phyloP scores from a whole-genome alignment of 2,797 vertebrate genomes.

The Rhinichthys osculus region DNA sequence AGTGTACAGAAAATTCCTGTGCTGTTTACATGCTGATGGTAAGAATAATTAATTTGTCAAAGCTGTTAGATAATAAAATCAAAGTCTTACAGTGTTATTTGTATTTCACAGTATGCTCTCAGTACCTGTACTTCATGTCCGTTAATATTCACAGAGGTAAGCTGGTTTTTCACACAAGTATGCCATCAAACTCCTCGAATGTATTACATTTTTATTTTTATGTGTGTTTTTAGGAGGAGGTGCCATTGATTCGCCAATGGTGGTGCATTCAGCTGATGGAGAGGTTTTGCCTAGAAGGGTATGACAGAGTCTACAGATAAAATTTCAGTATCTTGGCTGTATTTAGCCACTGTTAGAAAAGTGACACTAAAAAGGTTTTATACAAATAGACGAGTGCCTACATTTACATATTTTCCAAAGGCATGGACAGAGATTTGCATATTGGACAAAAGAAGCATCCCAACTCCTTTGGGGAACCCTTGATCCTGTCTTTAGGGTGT shows the following conservation, averaged over 20 bases:
- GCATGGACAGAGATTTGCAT: background rate
- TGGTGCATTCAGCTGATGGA: no score
- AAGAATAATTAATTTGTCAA: background rate
- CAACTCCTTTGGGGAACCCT: background rate
- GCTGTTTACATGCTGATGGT: background rate
- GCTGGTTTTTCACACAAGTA: background rate
- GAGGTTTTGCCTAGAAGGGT: background rate
- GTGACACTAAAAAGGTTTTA: background rate
- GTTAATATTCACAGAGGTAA: background rate
- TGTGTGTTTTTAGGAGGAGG: background rate
- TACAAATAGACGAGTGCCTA: no score
- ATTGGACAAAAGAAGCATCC: background rate
- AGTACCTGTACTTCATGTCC: background rate
- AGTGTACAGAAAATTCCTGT: background rate
- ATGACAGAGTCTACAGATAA: background rate
- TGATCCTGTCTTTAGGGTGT: background rate
- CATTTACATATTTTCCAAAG: background rate
- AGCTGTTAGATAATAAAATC: background rate
- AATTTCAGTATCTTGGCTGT: background rate
- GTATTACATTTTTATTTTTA: background rate
- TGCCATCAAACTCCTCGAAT: background rate
- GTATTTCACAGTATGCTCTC: background rate
- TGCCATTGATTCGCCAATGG: no score
- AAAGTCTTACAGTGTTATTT: background rate
- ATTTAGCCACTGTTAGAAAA: background rate